phyloP scores from a whole-genome alignment of 2,113 vertebrate species.

The Scartelaos histophorus region DNA sequence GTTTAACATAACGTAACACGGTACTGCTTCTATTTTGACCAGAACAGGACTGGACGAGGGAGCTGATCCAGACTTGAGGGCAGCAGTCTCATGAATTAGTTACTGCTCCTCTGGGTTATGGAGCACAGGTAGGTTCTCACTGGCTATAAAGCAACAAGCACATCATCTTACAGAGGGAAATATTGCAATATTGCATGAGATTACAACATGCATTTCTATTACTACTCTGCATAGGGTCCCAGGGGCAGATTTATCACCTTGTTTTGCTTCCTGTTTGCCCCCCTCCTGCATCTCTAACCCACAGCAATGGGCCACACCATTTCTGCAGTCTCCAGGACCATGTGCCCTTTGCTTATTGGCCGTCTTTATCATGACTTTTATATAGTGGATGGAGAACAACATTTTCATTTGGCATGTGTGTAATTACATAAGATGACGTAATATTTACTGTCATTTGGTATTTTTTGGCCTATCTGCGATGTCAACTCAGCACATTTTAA shows the following conservation, averaged over 20 bases:
- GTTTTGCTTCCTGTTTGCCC: constrained; percentile 71
- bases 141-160: constrained; percentile 17
- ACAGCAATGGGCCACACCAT: constrained; percentile 64
- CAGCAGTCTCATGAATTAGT: constrained; percentile 16
- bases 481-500: not conserved
- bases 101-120: constrained; percentile 16
- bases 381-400: constrained; percentile 13
- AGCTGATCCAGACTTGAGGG: constrained; percentile 9
- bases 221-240: constrained; percentile 74
- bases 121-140: constrained; percentile 1
- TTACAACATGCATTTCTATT: constrained; percentile 75
- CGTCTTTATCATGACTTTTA: constrained; percentile 66
- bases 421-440: not conserved
- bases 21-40: constrained; percentile 6
- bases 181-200: constrained; percentile 23
- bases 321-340: constrained; percentile 34
- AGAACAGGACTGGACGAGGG: constrained; percentile 9
- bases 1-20: too few species aligned
- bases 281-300: constrained; percentile 68
- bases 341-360: constrained; percentile 48
- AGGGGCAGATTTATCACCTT: constrained; percentile 75
- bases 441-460: too few species aligned
- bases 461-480: not conserved
- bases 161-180: constrained; percentile 12
- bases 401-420: too few species aligned